These are phyloP conservation scores for Eupithecia vulgata DNA, from an alignment of 2,888 invertebrate genomes.

Conservation along the genomic window DNA sequence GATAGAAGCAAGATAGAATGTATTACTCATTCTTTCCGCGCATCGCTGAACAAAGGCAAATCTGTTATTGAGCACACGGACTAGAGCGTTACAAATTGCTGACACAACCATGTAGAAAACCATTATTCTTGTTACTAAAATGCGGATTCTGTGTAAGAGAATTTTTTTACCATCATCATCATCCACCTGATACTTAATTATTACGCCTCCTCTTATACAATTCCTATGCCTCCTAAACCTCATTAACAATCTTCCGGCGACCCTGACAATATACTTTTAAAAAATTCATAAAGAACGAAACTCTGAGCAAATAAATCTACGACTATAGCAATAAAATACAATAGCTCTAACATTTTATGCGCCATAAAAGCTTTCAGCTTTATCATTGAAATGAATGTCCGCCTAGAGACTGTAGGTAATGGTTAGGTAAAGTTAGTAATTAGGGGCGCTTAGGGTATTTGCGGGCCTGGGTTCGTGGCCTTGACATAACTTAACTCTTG, in stretches of 20 bases:
- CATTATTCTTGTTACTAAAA: neutral
- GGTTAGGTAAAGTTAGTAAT: conserved; percentile 7
- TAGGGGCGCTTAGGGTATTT: neutral
- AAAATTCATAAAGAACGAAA: neutral
- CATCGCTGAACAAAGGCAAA: conserved; percentile 1
- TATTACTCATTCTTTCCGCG: neutral
- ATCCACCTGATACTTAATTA: neutral
- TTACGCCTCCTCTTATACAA: too few species aligned
- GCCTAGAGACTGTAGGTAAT: neutral
- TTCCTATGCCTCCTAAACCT: neutral
- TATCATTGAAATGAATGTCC: conserved; percentile 4
- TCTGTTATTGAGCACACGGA: neutral
- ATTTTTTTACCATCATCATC: neutral
- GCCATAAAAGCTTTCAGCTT: neutral
- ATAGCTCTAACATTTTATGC: conserved; percentile 1
- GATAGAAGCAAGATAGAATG: neutral
- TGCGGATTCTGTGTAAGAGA: neutral
- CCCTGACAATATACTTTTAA: neutral
- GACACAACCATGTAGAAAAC: neutral
- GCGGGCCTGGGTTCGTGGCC: neutral
- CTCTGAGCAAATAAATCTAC: neutral
- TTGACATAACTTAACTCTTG: neutral
- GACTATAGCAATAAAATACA: neutral
- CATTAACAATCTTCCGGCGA: neutral
- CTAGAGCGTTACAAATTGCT: neutral